phyloP scores from a whole-genome alignment of 2,113 vertebrate genomes.

The Pogonocichla stellata region DNA sequence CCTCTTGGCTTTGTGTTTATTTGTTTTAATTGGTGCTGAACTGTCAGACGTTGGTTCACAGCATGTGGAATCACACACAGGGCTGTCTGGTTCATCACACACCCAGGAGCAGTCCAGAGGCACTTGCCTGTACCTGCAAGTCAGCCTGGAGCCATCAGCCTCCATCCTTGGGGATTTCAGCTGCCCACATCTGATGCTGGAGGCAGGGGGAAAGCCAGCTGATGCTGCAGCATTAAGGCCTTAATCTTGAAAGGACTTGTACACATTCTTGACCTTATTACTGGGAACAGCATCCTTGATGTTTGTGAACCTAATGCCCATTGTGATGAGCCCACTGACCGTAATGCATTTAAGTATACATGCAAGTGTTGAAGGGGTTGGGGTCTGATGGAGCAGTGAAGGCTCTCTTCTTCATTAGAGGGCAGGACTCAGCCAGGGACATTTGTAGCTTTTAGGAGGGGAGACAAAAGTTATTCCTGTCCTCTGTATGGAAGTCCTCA shows the following conservation, averaged over 20 bases:
- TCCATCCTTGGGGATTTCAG: neutral
- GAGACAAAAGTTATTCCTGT: neutral
- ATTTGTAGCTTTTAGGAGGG: neutral
- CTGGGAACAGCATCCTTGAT: neutral
- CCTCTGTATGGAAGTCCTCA: neutral
- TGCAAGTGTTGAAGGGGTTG: neutral
- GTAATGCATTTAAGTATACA: neutral
- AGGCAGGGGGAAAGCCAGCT: neutral
- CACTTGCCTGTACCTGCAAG: neutral
- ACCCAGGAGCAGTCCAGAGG: neutral
- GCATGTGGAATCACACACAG: neutral
- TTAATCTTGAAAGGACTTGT: neutral
- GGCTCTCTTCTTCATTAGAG: neutral
- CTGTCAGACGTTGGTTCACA: neutral
- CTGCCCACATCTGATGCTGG: neutral
- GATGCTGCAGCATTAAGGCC: neutral
- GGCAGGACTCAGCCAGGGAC: neutral
- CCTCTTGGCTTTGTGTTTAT: neutral
- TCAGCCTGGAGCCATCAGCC: neutral
- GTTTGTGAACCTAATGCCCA: neutral
- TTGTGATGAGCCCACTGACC: neutral
- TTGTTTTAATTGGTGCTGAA: neutral
- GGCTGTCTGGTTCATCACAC: neutral
- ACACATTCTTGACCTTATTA: slow-evolving; percentile 4
- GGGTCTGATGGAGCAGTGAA: neutral